A percentile compares a stretch with the other conserved stretches of the same genome.
phyloP scores from a whole-genome alignment of 2,888 invertebrate genomes.

The Eupeodes latifasciatus region DNA sequence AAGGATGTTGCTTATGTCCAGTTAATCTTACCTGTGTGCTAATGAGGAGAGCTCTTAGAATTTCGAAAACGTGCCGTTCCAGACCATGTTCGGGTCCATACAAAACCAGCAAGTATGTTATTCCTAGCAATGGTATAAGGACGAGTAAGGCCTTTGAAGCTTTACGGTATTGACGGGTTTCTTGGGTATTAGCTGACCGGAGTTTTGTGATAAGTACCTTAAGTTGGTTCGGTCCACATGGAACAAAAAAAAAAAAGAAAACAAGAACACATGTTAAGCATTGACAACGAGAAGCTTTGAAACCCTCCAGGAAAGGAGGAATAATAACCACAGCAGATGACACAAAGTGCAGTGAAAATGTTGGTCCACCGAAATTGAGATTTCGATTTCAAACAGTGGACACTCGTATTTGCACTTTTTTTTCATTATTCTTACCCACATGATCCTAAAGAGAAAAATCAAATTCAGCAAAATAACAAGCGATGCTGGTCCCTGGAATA shows the following conservation, averaged over 20 bases:
- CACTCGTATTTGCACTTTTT: constrained; percentile 6
- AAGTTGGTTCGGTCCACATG: background rate
- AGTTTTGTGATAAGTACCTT: constrained; percentile 96
- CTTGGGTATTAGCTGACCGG: constrained; percentile 94
- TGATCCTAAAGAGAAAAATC: constrained; percentile 92
- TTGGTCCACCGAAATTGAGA: constrained; percentile 13
- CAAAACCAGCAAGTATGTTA: constrained; percentile 94
- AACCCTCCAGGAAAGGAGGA: background rate
- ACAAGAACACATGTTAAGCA: background rate
- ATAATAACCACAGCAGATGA: constrained; percentile 15
- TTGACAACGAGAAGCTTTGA: background rate
- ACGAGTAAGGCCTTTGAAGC: constrained; percentile 96
- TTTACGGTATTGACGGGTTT: constrained; percentile 95
- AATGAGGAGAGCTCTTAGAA: constrained; percentile 91
- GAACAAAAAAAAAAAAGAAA: background rate
- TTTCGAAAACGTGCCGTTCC: constrained; percentile 90
- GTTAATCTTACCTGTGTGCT: constrained; percentile 91
- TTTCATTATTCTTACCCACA: constrained; percentile 89
- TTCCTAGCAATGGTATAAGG: constrained; percentile 95
- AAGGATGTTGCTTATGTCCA: too few relatives aligned
- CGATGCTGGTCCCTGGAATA: constrained; percentile 93
- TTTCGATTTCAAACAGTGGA: constrained; percentile 21
- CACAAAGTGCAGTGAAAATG: background rate
- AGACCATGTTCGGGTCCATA: constrained; percentile 91
- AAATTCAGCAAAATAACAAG: constrained; percentile 92